phyloP scores from a whole-genome alignment of 2,888 invertebrate genomes.

The Cabera pusaria region DNA sequence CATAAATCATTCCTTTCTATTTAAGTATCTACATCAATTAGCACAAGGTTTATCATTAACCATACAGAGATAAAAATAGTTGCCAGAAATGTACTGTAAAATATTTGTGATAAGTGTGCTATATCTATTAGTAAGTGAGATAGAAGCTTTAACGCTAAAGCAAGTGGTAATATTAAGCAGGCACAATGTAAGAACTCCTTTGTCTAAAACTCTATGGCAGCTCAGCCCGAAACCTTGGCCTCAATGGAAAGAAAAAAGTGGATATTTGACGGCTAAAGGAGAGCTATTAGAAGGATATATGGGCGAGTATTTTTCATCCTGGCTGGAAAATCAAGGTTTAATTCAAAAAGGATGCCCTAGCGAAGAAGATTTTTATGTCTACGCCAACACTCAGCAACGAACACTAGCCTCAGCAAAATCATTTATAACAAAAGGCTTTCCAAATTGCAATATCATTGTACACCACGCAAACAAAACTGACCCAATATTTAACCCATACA shows the following conservation, averaged over 20 bases:
- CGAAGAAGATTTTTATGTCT: slow-evolving; percentile 56
- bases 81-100: slow-evolving; percentile 14
- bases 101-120: slow-evolving; percentile 15
- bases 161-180: slow-evolving; percentile 62
- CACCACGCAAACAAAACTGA: slow-evolving; percentile 50
- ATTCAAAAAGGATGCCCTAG: slow-evolving; percentile 47
- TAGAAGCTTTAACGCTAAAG: slow-evolving; percentile 32
- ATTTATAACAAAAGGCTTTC: slow-evolving; percentile 59
- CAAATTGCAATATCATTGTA: slow-evolving; percentile 57
- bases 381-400: slow-evolving; percentile 63
- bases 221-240: slow-evolving; percentile 61
- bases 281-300: slow-evolving; percentile 58
- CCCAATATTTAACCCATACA: slow-evolving; percentile 58
- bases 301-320: slow-evolving; percentile 52
- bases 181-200: slow-evolving; percentile 63
- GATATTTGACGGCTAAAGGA: slow-evolving; percentile 61
- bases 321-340: slow-evolving; percentile 50
- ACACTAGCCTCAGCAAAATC: slow-evolving; percentile 61
- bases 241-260: slow-evolving; percentile 53
- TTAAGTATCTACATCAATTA: too few species aligned
- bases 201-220: slow-evolving; percentile 49
- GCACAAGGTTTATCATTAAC: too few species aligned
- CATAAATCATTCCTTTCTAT: too few species aligned
- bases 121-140: slow-evolving; percentile 11
- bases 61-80: too few species aligned